Evolutionary conservation across 2,888 invertebrate species (phyloP), one percentile per base, ranked within the genome.

Genomic region (Pyrrhosoma nymphula): DNA sequence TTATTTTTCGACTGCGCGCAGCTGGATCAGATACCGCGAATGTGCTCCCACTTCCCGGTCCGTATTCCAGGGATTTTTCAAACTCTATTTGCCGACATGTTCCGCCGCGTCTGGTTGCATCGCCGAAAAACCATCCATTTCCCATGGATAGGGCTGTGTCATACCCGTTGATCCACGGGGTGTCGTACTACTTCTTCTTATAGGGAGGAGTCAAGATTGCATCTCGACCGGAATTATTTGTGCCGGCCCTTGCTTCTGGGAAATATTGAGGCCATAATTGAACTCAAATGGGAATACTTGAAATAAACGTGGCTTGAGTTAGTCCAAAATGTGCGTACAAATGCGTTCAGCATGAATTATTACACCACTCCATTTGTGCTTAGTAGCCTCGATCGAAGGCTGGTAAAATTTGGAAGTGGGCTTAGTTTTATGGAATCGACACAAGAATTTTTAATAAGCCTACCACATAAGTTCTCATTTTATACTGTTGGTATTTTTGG

Each of bases 71-170:
- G 30, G 82, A 35, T 35, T 82, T 82, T 69, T 82, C 35, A 35
- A 82, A 82, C 30, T 82, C 30, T 26, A 82, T 82, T 82, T 30
- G 30, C 82, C 82, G 18, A 82, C 82, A 82, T 82, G 82, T 82
- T 82, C 82, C 82, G 82, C 82, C 82, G 82, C 82, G n/a, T 82
- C 35, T 35, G 12, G 16, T 18, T 35, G 69, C 35, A 16, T 35
- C 82, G 14, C 30, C 30, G n/a, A 82, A 69, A n/a, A 82, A 35
- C 82, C 82, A 82, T 82, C 35, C 82, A 82, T 82, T 82, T 26
- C 82, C 35, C 82, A 2, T 82, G 82, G 35, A 82, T 35, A 47
- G 4, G 35, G 30, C 82, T 35, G 35, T 82, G 82, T 35, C 82
- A 35, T 82, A 1, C 0, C 16, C 82, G 14, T 23, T 35, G 82